Evolutionary conservation across 2,888 invertebrate species (phyloP), one percentile per base, ranked within the genome.

Genomic region (Venusia cambrica): DNA sequence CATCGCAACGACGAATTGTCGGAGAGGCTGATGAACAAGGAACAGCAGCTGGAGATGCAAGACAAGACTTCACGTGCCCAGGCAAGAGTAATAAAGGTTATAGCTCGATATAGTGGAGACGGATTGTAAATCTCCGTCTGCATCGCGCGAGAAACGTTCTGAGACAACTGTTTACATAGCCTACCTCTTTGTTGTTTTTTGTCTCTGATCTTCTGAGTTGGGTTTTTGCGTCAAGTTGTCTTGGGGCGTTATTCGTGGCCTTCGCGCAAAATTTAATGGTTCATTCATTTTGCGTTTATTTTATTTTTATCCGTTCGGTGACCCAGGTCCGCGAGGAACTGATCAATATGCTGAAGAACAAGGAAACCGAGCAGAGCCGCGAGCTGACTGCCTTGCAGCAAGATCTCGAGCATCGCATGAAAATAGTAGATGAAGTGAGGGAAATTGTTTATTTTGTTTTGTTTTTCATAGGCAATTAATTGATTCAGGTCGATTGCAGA

Each of bases 11-110:
- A 87, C 31, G 83, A 88, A 27, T 54, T 89, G 19, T 70, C 85
- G n/a, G 81, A 80, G 27, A 48, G 66, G 17, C 57, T 91, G 33
- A 63, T 79, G 3, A 87, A 89, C 46, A 90, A 88, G 47, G 89
- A 90, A 15, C 84, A 88, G 32, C 88, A 89, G 39, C 62, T 91
- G 4, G 89, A 90, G 29, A 88, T 89, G 30, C 90, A 90, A 52
- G 88, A 88, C 38, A 89, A 89, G 34, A 87, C 89, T 38, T 85
- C 91, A 63, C 87, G 85, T 51, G 89, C 90, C 54, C 90, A 90
- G 83, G 89, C 89, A 69, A 90, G 89, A 62, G 79, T 90, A 51
- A 77, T 91, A 48, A 90, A 90, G 77, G 89, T 89, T 53, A 70
- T 67, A 54, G 42, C 36, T 48, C 39, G 48, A 42, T 41, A 32